Conservation (phyloP, 1,140 invertebrate genomes). For the Paralvinella palmiformis region DNA sequence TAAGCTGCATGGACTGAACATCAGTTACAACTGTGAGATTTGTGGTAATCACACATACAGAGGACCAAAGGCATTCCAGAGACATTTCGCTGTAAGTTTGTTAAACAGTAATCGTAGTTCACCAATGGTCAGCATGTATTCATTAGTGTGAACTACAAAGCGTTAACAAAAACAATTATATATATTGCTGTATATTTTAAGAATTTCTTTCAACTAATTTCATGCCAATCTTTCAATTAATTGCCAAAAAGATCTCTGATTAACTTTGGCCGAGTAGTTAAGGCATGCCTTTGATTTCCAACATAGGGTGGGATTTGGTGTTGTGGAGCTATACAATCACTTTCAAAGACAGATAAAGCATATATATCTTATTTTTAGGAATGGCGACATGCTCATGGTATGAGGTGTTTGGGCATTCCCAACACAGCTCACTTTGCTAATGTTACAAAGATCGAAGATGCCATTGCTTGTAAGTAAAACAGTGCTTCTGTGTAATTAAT, state of each 20-base stretch:
- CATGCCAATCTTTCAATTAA: slow-evolving; percentile 11
- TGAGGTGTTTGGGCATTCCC: slow-evolving; percentile 94
- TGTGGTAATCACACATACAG: slow-evolving; percentile 99
- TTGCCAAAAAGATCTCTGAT: too few relatives aligned
- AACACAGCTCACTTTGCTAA: slow-evolving; percentile 99
- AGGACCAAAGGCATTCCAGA: slow-evolving; percentile 98
- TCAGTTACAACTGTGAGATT: slow-evolving; percentile 98
- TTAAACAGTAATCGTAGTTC: too few relatives aligned
- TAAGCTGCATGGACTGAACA: slow-evolving; percentile 97
- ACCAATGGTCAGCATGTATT: too few relatives aligned
- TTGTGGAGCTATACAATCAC: too few relatives aligned
- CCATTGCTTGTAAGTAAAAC: slow-evolving; percentile 69
- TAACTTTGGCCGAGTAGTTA: too few relatives aligned
- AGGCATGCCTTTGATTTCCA: too few relatives aligned
- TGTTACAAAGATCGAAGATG: slow-evolving; percentile 98
- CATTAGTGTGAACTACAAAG: too few relatives aligned
- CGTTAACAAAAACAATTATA: too few relatives aligned
- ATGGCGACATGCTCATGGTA: slow-evolving; percentile 98
- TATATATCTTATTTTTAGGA: slow-evolving; percentile 57
- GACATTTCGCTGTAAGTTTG: slow-evolving; percentile 82
- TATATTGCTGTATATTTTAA: too few relatives aligned
- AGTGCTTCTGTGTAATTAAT: neutral
- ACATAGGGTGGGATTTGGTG: too few relatives aligned
- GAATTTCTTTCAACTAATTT: slow-evolving; percentile 10
- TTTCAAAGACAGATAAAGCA: too few relatives aligned